Evolutionary conservation across 2,797 vertebrate species (phyloP).

Genomic region (Aselliscus stoliczkanus): DNA sequence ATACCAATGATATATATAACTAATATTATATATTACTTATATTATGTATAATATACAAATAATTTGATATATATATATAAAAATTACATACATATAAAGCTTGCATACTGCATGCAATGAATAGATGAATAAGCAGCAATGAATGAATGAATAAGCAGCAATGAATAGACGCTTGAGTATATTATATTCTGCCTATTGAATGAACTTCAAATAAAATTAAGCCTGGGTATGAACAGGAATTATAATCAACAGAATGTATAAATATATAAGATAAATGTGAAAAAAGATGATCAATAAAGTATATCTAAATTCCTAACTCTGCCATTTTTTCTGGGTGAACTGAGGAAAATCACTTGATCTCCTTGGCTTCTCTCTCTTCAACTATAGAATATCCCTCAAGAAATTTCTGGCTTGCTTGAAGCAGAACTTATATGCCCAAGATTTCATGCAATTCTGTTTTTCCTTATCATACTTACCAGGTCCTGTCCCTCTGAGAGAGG

Average conservation of each 20-base stretch:
- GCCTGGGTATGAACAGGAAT: neutral
- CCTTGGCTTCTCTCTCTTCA: neutral
- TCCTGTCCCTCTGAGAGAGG: neutral
- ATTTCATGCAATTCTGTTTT: neutral
- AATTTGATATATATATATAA: neutral
- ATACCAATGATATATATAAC: neutral
- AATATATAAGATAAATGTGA: neutral
- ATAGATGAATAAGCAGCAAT: neutral
- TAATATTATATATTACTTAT: neutral
- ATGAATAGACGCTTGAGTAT: neutral
- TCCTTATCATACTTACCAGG: neutral
- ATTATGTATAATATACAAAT: neutral
- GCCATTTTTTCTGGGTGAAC: neutral
- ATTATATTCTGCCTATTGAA: neutral
- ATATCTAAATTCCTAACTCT: neutral
- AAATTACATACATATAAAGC: neutral
- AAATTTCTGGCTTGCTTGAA: neutral
- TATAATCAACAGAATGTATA: neutral
- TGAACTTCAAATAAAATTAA: neutral
- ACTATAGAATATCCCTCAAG: neutral
- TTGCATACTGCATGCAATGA: no score
- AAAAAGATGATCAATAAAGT: neutral
- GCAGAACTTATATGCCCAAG: neutral
- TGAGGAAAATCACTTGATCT: neutral
- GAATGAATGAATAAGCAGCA: neutral